These are phyloP conservation scores for Callitettix versicolor DNA, from an alignment of 1,140 invertebrate species.

Conservation along the genomic window DNA sequence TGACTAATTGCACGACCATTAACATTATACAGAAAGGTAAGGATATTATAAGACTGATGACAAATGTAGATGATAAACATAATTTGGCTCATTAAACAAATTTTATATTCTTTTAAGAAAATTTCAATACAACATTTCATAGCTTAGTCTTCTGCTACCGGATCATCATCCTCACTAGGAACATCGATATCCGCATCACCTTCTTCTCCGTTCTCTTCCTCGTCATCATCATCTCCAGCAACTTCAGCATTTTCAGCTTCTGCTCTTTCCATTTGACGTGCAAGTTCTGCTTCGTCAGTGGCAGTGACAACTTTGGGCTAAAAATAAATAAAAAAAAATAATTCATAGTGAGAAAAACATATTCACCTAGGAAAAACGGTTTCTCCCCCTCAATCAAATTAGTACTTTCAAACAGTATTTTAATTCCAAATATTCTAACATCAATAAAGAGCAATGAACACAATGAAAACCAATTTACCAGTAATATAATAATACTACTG, in stretches of 20 bases:
- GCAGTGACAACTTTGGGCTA: constrained; percentile 97
- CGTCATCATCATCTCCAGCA: constrained; percentile 77
- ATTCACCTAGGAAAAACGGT: too few species aligned
- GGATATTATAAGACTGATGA: too few species aligned
- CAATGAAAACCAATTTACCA: too few species aligned
- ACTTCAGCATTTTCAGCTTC: constrained; percentile 92
- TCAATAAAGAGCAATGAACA: too few species aligned
- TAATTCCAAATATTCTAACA: too few species aligned
- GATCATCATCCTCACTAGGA: neutral
- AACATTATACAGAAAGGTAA: too few species aligned
- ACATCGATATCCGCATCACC: constrained; percentile 28
- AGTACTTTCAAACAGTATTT: too few species aligned
- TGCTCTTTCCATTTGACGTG: constrained; percentile 83
- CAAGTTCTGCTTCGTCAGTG: constrained; percentile 90
- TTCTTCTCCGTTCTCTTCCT: constrained; percentile 49
- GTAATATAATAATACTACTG: neutral
- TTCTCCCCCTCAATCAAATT: too few species aligned
- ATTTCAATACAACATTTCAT: neutral
- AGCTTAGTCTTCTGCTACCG: constrained; percentile 3
- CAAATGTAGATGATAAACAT: too few species aligned
- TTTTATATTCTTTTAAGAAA: neutral
- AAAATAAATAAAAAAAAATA: constrained; percentile 22
- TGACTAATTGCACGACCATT: too few species aligned
- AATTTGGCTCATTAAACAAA: too few species aligned
- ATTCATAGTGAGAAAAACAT: too few species aligned